Evolutionary conservation across 2,113 vertebrate genomes (phyloP), one percentile per base, ranked within the genome.

Genomic region (Catharus minimus): DNA sequence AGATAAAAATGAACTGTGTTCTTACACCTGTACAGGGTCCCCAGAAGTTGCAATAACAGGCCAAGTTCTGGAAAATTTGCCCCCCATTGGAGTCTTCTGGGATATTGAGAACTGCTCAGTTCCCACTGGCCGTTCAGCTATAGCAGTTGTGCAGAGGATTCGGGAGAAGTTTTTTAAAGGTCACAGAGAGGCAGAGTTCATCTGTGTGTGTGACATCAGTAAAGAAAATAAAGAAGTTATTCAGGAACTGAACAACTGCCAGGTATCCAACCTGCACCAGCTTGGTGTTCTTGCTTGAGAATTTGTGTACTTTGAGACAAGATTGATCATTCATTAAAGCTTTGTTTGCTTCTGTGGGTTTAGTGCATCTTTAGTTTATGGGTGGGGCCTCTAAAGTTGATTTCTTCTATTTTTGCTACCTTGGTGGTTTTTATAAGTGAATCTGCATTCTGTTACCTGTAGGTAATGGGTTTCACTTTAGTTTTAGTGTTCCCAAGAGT

Each of bases 141-240:
- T 98, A 27, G 98, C 98, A 6, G 98, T 99, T 81, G 99, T 99
- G 32, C 98, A 99, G 84, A 98, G 99, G 52, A 98, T 99, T 67
- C 98, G 99, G 21, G 98, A 98, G 50, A 98, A 98, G 30, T 99
- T 99, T 94, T 99, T 99, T 82, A 98, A 98, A 96, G 99, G 99
- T 39, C 99, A 99, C 95, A 98, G 99, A 30, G 99, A 99, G 92
- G 99, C 99, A 21, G 99, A 99, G 87, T 99, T 99, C 96, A 99
- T 99, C 89, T 99, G 99, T 10, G 99, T 99, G 28, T 99, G 99
- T 94, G 99, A 99, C 92, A 99, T 99, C 83, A 99, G 98, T 97
- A 99, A 99, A 93, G 99, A 99, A 96, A 99, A 98, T 95, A 99
- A 99, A 97, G 99, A 99, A 90, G 99, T 99, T 89, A 99, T 99